These are phyloP conservation scores for Campaea margaritaria DNA, from an alignment of 2,888 invertebrate genomes.

Conservation along the genomic window DNA sequence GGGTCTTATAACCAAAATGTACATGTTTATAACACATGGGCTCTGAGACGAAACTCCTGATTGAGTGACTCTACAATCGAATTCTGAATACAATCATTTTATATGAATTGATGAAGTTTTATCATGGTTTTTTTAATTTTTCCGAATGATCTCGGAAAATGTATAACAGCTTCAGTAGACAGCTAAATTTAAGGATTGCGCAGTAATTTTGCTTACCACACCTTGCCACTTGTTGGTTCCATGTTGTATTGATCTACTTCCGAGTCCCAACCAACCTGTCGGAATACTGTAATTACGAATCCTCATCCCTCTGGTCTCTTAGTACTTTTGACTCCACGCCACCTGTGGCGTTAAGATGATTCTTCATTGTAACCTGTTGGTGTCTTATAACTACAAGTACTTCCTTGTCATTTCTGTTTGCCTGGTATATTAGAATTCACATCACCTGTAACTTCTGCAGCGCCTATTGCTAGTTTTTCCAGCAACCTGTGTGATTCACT, in stretches of 20 bases:
- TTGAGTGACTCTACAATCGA: too few species aligned
- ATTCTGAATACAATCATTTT: too few species aligned
- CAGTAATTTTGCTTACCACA: neutral
- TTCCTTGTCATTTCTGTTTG: neutral
- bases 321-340: constrained; percentile 8
- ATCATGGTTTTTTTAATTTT: too few species aligned
- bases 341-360: constrained; percentile 10
- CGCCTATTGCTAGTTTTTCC: neutral
- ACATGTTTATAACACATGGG: too few species aligned
- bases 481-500: neutral
- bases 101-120: too few species aligned
- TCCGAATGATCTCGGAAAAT: too few species aligned
- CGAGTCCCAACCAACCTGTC: constrained; percentile 12
- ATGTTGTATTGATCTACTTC: constrained; percentile 16
- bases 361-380: neutral
- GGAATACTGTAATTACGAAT: constrained; percentile 9
- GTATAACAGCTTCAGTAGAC: too few species aligned
- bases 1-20: too few species aligned
- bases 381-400: neutral
- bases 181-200: too few species aligned
- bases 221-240: constrained; percentile 18
- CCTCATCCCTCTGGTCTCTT: constrained; percentile 9
- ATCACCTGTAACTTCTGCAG: neutral
- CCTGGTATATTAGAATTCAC: neutral
- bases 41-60: too few species aligned